Evolutionary conservation across 1,140 invertebrate species (phyloP), one percentile per base, ranked within the genome.

Genomic region (Carposina sasakii): DNA sequence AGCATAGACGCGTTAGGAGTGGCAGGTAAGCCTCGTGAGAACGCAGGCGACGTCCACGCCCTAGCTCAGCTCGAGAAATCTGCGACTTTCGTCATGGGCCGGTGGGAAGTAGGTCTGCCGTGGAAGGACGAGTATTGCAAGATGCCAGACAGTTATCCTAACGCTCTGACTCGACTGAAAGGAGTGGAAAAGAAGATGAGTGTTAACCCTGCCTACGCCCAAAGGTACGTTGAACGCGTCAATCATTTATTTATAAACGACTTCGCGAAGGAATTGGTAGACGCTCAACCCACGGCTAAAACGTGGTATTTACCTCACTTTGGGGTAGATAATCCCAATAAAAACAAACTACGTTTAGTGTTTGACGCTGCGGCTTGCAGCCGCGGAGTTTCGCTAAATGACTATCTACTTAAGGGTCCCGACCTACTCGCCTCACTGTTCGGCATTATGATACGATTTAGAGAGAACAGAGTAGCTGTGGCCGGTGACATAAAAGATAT

Each of bases 341-440:
- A 52, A 19, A 21, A 28, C 3, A 52, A 52, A 36, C 39, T 52
- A 6, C 40, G 49, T n/a, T 17, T 52, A 8, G 49, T 52, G 3
- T 44, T 44, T 5, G 49, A 52, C 30, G 41, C 41, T 8, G 49
- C 49, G 3, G 42, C 28, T 40, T 23, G 24, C 15, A 10, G 12
- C 37, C 15, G 28, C 17, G 49, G 49, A 6, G 10, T 12, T n/a
- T 28, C 10, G 2, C 33, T 52, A 13, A 52, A 52, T 24, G 37
- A 52, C 19, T 52, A 45, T 40, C 17, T 52, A n/a, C 22, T 56
- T 21, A 50, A 48, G 5, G 69, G 69, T 24, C 65, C 69, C 1
- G 63, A 71, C 39, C 34, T 67, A 9, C 34, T 67, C 6, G 42
- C 53, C 19, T 58, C 55, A 23, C 33, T 52, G 34, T 26, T 46